Base-by-base conservation (phyloP, 2,888 invertebrate species). In the Andricus quercusramuli region DNA sequence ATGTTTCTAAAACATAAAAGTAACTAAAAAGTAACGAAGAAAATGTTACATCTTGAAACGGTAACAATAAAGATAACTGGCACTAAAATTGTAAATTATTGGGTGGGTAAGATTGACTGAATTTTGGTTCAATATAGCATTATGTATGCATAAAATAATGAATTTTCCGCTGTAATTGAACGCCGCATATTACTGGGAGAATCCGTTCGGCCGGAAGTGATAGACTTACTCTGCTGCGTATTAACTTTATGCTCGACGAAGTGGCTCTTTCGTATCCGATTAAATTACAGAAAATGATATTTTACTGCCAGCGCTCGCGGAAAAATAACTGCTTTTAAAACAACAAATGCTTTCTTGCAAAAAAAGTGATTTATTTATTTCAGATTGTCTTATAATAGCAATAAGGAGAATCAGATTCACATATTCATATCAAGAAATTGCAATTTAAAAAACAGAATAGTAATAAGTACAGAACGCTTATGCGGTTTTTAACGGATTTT, bases 161-260 rank as follows among this genome's bases (percentile, higher is more conserved):
- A 56, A 74, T 74, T 74, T 74, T 56, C n/a, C 32, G 29, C n/a
- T 74, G 74, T 74, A 74, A 74, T 51, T 70, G 51, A 51, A 74
- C 56, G 59, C 51, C 65, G 70, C 66, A 59, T 47, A 65, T 68
- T 77, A 77, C 67, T 51, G n/a, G n/a, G 37, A 74, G 83, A 87
- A 84, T 83, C 86, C 89, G 85, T 82, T 86, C 86, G 83, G 78
- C 88, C 83, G 88, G 86, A 90, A 89, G 85, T 81, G 85, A 90
- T 90, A 86, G 87, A 87, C 87, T 90, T 91, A 90, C 86, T 85
- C 89, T 90, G 90, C 90, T 90, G 89, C 88, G 89, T 89, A 90
- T 89, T 85, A 90, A 88, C 86, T 89, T 87, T 86, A 82, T 89
- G 88, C 86, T 83, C 81, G 83, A 84, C 82, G 79, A 82, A 80